phyloP scores from a whole-genome alignment of 1,140 invertebrate species.

The Drosophila auraria region DNA sequence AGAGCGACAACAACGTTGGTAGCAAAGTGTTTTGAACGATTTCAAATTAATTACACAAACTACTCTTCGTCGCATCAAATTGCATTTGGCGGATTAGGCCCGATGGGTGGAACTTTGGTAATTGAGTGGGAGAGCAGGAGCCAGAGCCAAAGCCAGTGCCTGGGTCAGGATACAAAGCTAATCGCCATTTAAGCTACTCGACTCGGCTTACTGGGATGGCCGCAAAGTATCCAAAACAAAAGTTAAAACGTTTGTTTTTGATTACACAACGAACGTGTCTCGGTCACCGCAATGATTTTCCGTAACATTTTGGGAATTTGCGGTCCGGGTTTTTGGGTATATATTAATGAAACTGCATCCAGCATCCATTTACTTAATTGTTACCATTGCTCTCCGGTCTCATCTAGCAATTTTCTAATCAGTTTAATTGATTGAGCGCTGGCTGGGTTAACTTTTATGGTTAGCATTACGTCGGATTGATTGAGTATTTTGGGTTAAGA shows the following conservation, averaged over 20 bases:
- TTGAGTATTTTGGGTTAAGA: constrained; percentile 1
- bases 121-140: constrained; percentile 34
- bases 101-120: constrained; percentile 36
- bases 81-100: constrained; percentile 47
- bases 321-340: constrained; percentile 9
- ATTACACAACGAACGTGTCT: constrained; percentile 29
- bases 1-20: constrained; percentile 19
- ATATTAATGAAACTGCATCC: constrained; percentile 27
- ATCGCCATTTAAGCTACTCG: constrained; percentile 34
- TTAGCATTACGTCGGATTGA: constrained; percentile 20
- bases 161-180: constrained; percentile 42
- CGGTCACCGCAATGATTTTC: constrained; percentile 20
- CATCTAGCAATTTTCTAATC: constrained; percentile 45
- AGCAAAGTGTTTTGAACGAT: constrained; percentile 27
- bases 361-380: constrained; percentile 41
- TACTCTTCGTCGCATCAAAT: constrained; percentile 28
- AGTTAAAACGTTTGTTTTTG: constrained; percentile 51
- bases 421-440: constrained; percentile 59
- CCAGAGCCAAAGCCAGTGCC: neutral
- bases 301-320: constrained; percentile 18
- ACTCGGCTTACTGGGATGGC: constrained; percentile 19
- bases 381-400: constrained; percentile 2
- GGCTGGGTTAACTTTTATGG: constrained; percentile 1
- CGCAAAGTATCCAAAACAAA: constrained; percentile 48
- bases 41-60: constrained; percentile 70